Base-by-base conservation (phyloP, 2,797 vertebrate species). In the Setipinna tenuifilis region DNA sequence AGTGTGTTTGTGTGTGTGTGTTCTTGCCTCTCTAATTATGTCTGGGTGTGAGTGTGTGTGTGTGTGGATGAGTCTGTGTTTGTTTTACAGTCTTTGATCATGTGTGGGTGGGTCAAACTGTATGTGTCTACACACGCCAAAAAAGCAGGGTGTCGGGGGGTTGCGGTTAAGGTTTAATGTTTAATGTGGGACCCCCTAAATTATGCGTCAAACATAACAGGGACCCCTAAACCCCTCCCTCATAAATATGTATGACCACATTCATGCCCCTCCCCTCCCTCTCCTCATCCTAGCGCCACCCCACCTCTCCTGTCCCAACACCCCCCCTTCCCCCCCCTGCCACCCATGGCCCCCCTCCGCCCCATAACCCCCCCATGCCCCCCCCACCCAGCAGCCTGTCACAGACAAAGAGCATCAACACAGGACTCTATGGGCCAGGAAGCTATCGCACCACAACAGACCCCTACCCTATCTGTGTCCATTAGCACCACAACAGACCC, bases 161-260 rank as follows among this genome's bases (percentile, higher is more conserved):
- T 54, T 3, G 50, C 2, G 50, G 50, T 54, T 54, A 9, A 54
- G 16, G 3, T 31, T 25, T 68, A n/a, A n/a, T n/a, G n/a, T n/a
- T n/a, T n/a, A n/a, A 25, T 71, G 65, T 71, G 65, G 25, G 31
- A 71, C 65, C 68, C 68, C 16, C 14, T 23, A 62, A 75, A 75
- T 35, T 75, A 17, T 75, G 68, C 28, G 7, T 23, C 62, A 71
- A 68, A 82, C 82, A 83, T 82, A 82, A 61, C 58, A 85, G 12
- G 85, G 61, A 68, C 71, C 75, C 86, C 80, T 87, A 28, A 87
- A 82, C 61, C 78, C 35, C 48, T 25, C 57, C n/a, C 62, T 85
- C 86, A 89, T 88, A 61, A 86, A 90, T 89, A 90, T 88, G 88
- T 54, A 90, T 87, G 31, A 83, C 23, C 9, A 35, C 57, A 84